Percentiles rank a stretch among this genome's conserved stretches.
Evolutionary conservation across 2,797 vertebrate species (phyloP).

Genomic region (Merluccius polli): DNA sequence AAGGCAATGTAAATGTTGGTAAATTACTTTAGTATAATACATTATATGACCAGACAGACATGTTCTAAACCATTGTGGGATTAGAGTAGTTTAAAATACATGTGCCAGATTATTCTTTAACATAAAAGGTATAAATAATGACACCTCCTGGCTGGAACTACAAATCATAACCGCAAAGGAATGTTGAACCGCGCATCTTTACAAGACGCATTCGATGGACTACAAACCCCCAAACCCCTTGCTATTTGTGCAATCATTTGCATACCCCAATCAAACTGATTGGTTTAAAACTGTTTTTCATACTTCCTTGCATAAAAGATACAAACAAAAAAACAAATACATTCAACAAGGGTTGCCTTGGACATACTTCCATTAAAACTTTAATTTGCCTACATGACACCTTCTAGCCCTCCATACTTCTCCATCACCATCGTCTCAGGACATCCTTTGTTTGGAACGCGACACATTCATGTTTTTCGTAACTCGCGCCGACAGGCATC

Average conservation of each 20-base stretch:
- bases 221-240: conserved; percentile 17
- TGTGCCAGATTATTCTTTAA: conserved; percentile 16
- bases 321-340: conserved; percentile 40
- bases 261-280: conserved; percentile 41
- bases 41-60: conserved; percentile 8
- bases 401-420: neutral
- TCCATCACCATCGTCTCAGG: neutral
- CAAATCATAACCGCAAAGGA: neutral
- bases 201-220: neutral
- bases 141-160: conserved; percentile 9
- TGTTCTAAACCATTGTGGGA: conserved; percentile 36
- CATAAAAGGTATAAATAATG: conserved; percentile 19
- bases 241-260: conserved; percentile 56
- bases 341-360: conserved; percentile 52
- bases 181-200: neutral
- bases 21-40: conserved; percentile 1
- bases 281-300: conserved; percentile 30
- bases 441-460: neutral
- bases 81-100: conserved; percentile 16
- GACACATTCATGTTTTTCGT: neutral
- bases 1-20: neutral
- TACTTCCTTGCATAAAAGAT: conserved; percentile 10
- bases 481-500: conserved; percentile 9
- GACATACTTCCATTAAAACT: conserved; percentile 20
- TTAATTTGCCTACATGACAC: neutral